phyloP scores from a whole-genome alignment of 2,888 invertebrate genomes.

The Penaeus monodon region DNA sequence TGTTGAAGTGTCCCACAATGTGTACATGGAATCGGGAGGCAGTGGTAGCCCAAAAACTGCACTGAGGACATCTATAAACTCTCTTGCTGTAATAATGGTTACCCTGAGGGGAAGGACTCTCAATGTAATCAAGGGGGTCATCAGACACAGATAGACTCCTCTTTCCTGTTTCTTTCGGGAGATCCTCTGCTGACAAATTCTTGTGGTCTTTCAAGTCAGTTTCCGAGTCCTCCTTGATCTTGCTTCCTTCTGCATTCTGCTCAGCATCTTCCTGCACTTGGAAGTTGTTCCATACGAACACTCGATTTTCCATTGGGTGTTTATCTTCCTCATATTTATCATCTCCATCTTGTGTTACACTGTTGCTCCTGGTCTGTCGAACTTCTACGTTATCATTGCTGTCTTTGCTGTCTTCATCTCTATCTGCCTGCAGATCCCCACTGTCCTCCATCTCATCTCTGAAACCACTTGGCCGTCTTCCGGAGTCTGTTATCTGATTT shows the following conservation, averaged over 20 bases:
- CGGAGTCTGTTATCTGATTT: slow-evolving; percentile 65
- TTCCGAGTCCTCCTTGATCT: slow-evolving; percentile 2
- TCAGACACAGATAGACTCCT: slow-evolving; percentile 27
- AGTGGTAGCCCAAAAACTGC: slow-evolving; percentile 92
- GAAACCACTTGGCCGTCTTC: slow-evolving; percentile 47
- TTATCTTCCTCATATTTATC: slow-evolving; percentile 70
- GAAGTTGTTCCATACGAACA: slow-evolving; percentile 84
- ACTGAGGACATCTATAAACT: slow-evolving; percentile 93
- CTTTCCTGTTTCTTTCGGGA: slow-evolving; percentile 24
- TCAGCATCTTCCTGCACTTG: slow-evolving; percentile 25
- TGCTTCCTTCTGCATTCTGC: slow-evolving; percentile 13
- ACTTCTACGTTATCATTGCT: slow-evolving; percentile 51
- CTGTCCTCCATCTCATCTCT: slow-evolving; percentile 44
- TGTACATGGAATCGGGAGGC: slow-evolving; percentile 94
- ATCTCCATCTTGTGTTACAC: slow-evolving; percentile 42
- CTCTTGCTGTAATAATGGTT: slow-evolving; percentile 70
- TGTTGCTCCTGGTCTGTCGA: background rate
- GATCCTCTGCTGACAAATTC: slow-evolving; percentile 9
- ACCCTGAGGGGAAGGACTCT: slow-evolving; percentile 49
- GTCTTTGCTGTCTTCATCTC: slow-evolving; percentile 47
- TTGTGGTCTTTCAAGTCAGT: slow-evolving; percentile 10
- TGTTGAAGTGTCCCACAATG: slow-evolving; percentile 91
- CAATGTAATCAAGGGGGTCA: slow-evolving; percentile 67
- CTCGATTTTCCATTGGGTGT: slow-evolving; percentile 83
- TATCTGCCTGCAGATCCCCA: slow-evolving; percentile 70